A percentile compares a stretch with the other conserved stretches of the same genome.
phyloP scores from a whole-genome alignment of 2,113 vertebrate genomes.

The Suricata suricatta region DNA sequence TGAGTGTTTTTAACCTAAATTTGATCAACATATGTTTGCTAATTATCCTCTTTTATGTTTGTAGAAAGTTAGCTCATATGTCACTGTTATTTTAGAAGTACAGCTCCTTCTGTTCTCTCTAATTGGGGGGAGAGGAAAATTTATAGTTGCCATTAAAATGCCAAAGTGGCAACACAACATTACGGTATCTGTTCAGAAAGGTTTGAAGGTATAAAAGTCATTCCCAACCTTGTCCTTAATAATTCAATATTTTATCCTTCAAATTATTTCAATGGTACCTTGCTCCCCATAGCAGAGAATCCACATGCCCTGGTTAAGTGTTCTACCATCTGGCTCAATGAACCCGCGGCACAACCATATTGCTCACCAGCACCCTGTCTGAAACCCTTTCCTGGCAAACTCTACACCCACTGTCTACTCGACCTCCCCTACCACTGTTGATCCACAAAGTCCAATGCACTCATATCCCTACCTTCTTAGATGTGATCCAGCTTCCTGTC shows the following conservation, averaged over 20 bases:
- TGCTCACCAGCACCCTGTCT: background rate
- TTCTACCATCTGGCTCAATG: background rate
- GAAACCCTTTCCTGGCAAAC: background rate
- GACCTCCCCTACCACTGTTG: background rate
- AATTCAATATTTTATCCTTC: background rate
- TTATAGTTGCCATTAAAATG: constrained; percentile 65
- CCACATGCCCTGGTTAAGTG: background rate
- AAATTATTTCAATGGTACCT: background rate
- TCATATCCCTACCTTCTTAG: background rate
- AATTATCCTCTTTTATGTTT: constrained; percentile 70
- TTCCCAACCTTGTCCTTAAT: constrained; percentile 13
- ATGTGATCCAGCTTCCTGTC: background rate
- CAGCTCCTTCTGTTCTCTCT: constrained; percentile 71
- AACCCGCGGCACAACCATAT: accelerated
- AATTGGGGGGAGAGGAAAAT: constrained; percentile 30
- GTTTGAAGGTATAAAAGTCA: constrained; percentile 47
- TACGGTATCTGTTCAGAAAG: constrained; percentile 30
- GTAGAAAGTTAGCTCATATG: constrained; percentile 67
- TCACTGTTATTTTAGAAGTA: constrained; percentile 73
- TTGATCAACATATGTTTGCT: constrained; percentile 69
- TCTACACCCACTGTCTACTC: background rate
- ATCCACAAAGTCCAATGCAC: background rate
- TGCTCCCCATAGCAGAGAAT: background rate
- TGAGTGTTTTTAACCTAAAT: constrained; percentile 62
- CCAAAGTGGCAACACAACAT: constrained; percentile 43